Evolutionary conservation across 2,113 vertebrate species (phyloP).

Genomic region (Protomyctophum bolini): DNA sequence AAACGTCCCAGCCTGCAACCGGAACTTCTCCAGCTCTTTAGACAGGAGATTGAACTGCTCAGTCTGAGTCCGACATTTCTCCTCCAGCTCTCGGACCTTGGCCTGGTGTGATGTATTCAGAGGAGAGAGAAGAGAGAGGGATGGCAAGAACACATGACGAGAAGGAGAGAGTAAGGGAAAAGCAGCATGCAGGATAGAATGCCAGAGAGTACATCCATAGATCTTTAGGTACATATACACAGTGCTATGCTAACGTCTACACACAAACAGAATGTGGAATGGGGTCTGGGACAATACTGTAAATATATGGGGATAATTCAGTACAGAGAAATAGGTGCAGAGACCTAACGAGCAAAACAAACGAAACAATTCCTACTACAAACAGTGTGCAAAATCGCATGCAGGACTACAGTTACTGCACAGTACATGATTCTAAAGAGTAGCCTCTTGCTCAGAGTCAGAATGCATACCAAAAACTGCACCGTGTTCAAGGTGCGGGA

Average conservation of each 20-base stretch:
- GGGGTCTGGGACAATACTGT: not conserved
- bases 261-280: conserved; percentile 30
- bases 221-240: conserved; percentile 12
- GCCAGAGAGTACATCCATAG: conserved; percentile 2
- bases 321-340: conserved; percentile 31
- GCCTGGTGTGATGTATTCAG: conserved; percentile 73
- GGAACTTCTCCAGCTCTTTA: conserved; percentile 90
- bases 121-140: conserved; percentile 30
- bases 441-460: conserved; percentile 24
- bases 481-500: conserved; percentile 56
- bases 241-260: conserved; percentile 21
- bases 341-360: not conserved
- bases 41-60: conserved; percentile 97
- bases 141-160: conserved; percentile 3
- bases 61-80: conserved; percentile 93
- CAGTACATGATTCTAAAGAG: conserved; percentile 19
- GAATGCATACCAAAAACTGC: conserved; percentile 53
- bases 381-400: conserved; percentile 48
- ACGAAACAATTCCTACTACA: conserved; percentile 13
- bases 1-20: conserved; percentile 88
- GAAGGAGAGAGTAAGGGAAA: conserved; percentile 15
- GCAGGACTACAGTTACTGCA: conserved; percentile 51
- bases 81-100: conserved; percentile 95
- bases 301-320: conserved; percentile 31
- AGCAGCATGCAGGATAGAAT: conserved; percentile 3